These are phyloP conservation scores for Spheniscus humboldti DNA, from an alignment of 2,797 vertebrate genomes.

Conservation along the genomic window DNA sequence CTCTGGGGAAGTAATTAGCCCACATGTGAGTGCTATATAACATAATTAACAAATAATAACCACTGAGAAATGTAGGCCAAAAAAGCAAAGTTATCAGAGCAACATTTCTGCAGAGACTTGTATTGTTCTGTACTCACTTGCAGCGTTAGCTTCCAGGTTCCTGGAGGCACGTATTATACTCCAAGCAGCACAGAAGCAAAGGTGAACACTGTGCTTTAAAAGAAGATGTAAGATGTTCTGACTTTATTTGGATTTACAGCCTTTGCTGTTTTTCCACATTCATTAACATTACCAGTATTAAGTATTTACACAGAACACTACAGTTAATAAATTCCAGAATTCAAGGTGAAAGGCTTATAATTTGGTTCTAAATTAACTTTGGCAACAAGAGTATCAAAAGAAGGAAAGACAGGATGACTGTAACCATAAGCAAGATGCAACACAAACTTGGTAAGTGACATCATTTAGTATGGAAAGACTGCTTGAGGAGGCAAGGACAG, in stretches of 20 bases:
- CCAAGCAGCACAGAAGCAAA: constrained; percentile 27
- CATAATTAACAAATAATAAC: constrained; percentile 66
- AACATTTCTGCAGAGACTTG: constrained; percentile 59
- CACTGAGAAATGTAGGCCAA: constrained; percentile 56
- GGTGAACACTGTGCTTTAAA: neutral
- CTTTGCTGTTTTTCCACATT: neutral
- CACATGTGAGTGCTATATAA: constrained; percentile 32
- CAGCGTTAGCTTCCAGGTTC: neutral
- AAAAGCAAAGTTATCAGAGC: constrained; percentile 42
- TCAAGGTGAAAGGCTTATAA: neutral
- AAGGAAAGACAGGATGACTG: constrained; percentile 26
- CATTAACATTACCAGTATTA: neutral
- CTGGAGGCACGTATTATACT: constrained; percentile 28
- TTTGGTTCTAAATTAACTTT: constrained; percentile 7
- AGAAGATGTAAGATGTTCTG: neutral
- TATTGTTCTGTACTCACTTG: neutral
- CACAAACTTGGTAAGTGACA: neutral
- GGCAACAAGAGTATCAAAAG: neutral
- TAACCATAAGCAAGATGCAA: constrained; percentile 28
- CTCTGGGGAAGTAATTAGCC: constrained; percentile 64
- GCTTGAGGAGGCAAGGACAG: neutral
- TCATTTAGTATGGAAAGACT: neutral
- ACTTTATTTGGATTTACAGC: constrained; percentile 23
- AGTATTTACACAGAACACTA: neutral
- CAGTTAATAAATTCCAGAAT: neutral